Base-by-base conservation (phyloP, 2,113 vertebrate genomes). In the Nothobranchius furzeri region DNA sequence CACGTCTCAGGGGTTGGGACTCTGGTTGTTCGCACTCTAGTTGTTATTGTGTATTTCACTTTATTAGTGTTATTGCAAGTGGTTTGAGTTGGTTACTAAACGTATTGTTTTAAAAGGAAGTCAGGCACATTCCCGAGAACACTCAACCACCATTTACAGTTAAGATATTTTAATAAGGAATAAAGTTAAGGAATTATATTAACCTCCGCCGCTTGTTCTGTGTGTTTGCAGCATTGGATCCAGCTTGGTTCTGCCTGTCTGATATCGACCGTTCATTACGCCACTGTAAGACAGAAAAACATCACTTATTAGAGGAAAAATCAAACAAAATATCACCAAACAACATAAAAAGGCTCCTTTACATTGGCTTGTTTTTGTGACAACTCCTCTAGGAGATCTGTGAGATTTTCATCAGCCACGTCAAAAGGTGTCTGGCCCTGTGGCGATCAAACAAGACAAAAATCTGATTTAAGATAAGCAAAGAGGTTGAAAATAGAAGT, bases 351-450 rank as follows among this genome's bases (percentile, higher is more conserved):
- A 52, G 50, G 0, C 14, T 30, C 3, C 30, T 89, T 95, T 82
- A 96, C 95, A 2, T 91, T 93, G 45, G 93, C 92, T 83, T 96
- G 96, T 81, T 95, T 95, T 76, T 83, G 91, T 36, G 89, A 89
- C 64, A 97, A 86, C 30, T 96, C 95, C 64, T 95, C 93, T 73
- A 97, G 75, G 49, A 96, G 89, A 20, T 84, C 81, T 48, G 89
- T 88, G 12, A 96, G 88, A 0, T 92, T 95, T 69, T 96, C 95
- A 24, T 96, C 96, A 0, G 95, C 95, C 9, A 97, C 92, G 73
- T 97, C 95, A 67, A 95, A 95, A 0, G 96, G 95, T 2, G 95
- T 95, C 84, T 96, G 96, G 62, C 96, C 95, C 96, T 97, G 74
- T 8, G 59, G 24, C 37, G 14, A 42, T 45, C 2, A 9, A 17